Percentiles rank a stretch among this genome's conserved stretches.
Evolutionary conservation across 1,140 invertebrate species (phyloP).

Genomic region (Drosophila pectinifera): DNA sequence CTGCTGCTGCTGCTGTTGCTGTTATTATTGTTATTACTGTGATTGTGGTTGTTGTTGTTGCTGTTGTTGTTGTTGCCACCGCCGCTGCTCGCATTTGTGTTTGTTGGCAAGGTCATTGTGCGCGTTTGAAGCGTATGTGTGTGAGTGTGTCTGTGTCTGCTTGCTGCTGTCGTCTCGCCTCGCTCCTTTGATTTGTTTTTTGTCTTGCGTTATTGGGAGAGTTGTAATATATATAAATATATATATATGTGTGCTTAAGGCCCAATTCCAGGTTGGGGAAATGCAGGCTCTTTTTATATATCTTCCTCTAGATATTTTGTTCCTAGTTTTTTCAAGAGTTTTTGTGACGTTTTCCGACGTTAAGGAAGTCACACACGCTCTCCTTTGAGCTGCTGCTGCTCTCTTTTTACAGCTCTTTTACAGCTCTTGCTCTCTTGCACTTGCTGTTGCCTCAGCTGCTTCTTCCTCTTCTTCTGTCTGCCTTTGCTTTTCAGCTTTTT

Average conservation of each 20-base stretch:
- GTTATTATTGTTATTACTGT: conserved; percentile 41
- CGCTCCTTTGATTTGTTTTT: conserved; percentile 16
- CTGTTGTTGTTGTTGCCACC: conserved; percentile 29
- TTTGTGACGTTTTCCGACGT: conserved; percentile 9
- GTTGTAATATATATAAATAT: too few relatives aligned
- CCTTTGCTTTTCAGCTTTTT: conserved; percentile 27
- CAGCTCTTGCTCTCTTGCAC: conserved; percentile 27
- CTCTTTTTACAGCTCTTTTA: conserved; percentile 27
- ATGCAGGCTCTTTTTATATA: too few relatives aligned
- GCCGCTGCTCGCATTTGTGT: conserved; percentile 63
- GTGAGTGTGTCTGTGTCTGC: conserved; percentile 2
- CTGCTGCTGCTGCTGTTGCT: conserved; percentile 61
- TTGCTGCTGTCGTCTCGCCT: conserved; percentile 13
- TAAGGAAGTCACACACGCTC: conserved; percentile 35
- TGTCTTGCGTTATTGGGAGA: neutral
- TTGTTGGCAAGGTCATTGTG: conserved; percentile 80
- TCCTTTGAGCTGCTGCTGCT: conserved; percentile 12
- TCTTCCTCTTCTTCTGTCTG: conserved; percentile 32
- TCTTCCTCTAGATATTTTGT: neutral
- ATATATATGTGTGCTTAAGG: neutral
- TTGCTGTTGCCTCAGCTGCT: conserved; percentile 32
- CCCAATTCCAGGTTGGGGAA: conserved; percentile 8
- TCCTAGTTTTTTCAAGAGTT: neutral
- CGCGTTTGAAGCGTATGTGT: conserved; percentile 30
- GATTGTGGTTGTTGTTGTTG: conserved; percentile 39